Evolutionary conservation across 2,888 invertebrate species (phyloP), one percentile per base, ranked within the genome.

Genomic region (Aradus depressus): DNA sequence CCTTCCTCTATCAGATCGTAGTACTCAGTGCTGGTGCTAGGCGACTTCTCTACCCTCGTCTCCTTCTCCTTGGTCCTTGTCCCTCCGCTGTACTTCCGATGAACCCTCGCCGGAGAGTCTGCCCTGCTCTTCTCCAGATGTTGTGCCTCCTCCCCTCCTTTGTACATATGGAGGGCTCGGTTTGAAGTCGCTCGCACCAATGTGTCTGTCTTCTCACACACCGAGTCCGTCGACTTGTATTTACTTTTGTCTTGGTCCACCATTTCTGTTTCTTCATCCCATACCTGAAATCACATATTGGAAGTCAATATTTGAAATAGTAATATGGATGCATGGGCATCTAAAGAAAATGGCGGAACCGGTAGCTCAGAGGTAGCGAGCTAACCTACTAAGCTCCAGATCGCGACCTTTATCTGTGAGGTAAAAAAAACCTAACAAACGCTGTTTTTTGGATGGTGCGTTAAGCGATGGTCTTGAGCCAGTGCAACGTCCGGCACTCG

Each of bases 1-100:
- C 81, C 75, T 42, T 74, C 70, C 57, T 69, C 73, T 10, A 77
- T 63, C 1, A 70, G 69, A 53, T 72, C 71, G 39, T 62, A 61
- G 48, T 60, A 60, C 25, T 59, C 60, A 43, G 57, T 54, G 10
- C 54, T 59, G 3, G 4, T 4, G 53, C 72, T 74, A 14, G 77
- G 78, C 0, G 77, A 79, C 63, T 83, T 83, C 60, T 80, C 77
- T 0, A 75, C 73, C n/a, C 72, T 74, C 1, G 77, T 80, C 44
- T 82, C 77, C 61, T 83, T 78, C 63, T 60, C 59, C 22, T 34
- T 31, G 22, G 31, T 16, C 23, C 37, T 52, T n/a, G n/a, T n/a
- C n/a, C n/a, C n/a, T n/a, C n/a, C n/a, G n/a, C n/a, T n/a, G 25
- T 48, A 34, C 10, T 48, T 34, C 26, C 52, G 55, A 44, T 55